Evolutionary conservation across 2,113 vertebrate species (phyloP).

Genomic region (Microtus richardsoni): DNA sequence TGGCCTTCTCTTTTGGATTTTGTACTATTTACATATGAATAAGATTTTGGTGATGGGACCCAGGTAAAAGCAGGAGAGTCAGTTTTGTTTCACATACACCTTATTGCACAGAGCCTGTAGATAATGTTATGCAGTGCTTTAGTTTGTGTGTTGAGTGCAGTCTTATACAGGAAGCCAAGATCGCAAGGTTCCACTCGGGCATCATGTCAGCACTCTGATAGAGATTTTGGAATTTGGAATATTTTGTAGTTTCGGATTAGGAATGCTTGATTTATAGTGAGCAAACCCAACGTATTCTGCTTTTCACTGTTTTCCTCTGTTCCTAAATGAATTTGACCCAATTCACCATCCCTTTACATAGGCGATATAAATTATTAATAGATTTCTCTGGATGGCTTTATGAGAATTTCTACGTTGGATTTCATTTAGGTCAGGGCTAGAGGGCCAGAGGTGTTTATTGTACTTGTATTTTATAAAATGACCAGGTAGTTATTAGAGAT

Average conservation of each 20-base stretch:
- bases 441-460: not conserved
- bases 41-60: not conserved
- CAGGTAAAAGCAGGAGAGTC: not conserved
- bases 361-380: slow-evolving; percentile 15
- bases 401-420: not conserved
- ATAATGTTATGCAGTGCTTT: not conserved
- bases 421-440: not conserved
- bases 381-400: slow-evolving; percentile 15
- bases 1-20: not conserved
- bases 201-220: not conserved
- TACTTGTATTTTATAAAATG: not conserved
- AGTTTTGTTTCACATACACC: not conserved
- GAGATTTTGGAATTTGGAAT: not conserved
- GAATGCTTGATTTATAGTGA: not conserved
- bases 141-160: not conserved
- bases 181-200: not conserved
- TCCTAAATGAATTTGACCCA: not conserved
- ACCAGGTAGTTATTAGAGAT: slow-evolving; percentile 1
- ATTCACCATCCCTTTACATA: not conserved
- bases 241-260: not conserved
- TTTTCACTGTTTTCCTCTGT: not conserved
- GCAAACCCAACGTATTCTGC: not conserved
- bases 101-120: not conserved
- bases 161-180: not conserved
- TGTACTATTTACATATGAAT: not conserved